Percentiles rank a stretch among this genome's conserved stretches.
Evolutionary conservation across 2,797 vertebrate genomes (phyloP).

Genomic region (Gymnothorax javanicus): DNA sequence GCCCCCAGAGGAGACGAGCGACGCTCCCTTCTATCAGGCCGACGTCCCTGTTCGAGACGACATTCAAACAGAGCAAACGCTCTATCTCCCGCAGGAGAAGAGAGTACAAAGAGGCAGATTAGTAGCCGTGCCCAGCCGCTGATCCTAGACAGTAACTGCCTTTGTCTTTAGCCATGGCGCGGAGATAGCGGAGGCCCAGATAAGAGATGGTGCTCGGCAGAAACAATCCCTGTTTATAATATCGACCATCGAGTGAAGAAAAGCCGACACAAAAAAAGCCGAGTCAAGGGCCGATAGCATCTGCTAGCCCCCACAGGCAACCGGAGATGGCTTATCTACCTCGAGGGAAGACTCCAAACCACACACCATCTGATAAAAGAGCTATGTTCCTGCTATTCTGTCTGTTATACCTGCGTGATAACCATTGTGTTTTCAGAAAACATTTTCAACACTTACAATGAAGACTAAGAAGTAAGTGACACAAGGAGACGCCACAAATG

Average conservation of each 20-base stretch:
- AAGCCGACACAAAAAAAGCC: conserved; percentile 34
- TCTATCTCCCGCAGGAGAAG: conserved; percentile 25
- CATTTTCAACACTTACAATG: conserved; percentile 1
- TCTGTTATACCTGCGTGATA: neutral
- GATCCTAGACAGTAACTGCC: conserved; percentile 60
- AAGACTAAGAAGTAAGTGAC: neutral
- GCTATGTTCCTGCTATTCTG: conserved; percentile 12
- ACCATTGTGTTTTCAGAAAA: neutral
- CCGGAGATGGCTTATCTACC: conserved; percentile 56
- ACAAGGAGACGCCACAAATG: neutral
- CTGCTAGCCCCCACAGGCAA: conserved; percentile 59
- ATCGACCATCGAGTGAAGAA: conserved; percentile 43
- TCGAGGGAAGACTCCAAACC: conserved; percentile 52
- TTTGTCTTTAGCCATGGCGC: conserved; percentile 69
- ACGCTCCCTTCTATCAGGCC: conserved; percentile 9
- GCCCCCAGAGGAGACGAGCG: neutral
- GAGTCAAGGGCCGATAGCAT: conserved; percentile 60
- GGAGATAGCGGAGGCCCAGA: conserved; percentile 45
- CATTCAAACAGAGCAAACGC: conserved; percentile 30
- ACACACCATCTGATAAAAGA: conserved; percentile 49
- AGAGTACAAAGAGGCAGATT: conserved; percentile 46
- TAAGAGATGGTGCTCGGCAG: conserved; percentile 39
- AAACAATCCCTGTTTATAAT: conserved; percentile 51
- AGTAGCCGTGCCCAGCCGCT: conserved; percentile 40
- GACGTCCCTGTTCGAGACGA: conserved; percentile 23